A percentile compares a stretch with the other conserved stretches of the same genome.
Conservation (phyloP, 2,113 vertebrate species). For the Clarias batrachus region DNA sequence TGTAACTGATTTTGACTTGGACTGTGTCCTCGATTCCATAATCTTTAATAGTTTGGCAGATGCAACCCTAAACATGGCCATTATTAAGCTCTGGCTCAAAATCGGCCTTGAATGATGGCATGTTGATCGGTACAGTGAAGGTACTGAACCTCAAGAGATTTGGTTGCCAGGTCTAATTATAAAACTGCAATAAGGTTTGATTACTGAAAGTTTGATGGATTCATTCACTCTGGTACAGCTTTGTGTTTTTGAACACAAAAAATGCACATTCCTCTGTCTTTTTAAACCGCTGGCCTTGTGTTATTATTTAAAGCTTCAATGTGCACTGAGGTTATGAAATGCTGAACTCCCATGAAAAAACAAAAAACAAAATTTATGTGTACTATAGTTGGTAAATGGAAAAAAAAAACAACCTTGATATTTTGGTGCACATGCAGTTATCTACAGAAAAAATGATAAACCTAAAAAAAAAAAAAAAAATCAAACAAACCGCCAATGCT, state of each 20-base stretch:
- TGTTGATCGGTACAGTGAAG: not conserved
- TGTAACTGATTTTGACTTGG: not conserved
- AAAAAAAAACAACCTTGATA: not conserved
- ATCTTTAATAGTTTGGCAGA: not conserved
- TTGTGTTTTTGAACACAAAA: constrained; percentile 5
- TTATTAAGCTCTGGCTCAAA: not conserved
- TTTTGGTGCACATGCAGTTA: not conserved
- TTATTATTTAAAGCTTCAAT: not conserved
- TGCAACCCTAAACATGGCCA: not conserved
- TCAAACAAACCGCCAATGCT: not conserved
- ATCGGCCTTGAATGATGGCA: not conserved
- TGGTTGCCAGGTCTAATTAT: not conserved
- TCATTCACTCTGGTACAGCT: not conserved
- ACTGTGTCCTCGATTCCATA: not conserved
- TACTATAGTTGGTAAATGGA: not conserved
- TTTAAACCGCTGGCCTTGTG: constrained; percentile 13
- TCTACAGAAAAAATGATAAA: not conserved
- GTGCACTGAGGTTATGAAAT: constrained; percentile 4
- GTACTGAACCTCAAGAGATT: not conserved
- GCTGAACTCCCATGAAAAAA: constrained; percentile 1
- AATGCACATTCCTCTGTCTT: not conserved
- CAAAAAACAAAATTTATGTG: not conserved
- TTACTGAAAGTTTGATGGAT: not conserved
- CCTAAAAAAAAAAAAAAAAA: not conserved
- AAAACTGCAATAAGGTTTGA: not conserved